Evolutionary conservation across 2,888 invertebrate species (phyloP).

Genomic region (Lacanobia wlatinum): DNA sequence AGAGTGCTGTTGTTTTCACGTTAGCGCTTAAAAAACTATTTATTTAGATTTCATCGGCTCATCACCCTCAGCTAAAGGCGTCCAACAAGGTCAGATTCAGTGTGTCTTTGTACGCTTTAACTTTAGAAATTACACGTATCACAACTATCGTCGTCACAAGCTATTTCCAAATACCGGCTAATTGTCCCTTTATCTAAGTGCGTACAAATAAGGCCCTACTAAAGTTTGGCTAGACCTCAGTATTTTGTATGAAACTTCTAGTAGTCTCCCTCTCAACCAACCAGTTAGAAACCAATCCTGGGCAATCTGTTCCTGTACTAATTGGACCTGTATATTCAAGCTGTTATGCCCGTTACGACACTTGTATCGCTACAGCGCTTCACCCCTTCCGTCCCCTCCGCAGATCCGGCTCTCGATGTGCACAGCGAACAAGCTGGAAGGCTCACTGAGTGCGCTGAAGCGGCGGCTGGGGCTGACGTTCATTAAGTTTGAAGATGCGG

Average conservation of each 20-base stretch:
- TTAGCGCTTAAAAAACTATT: constrained; percentile 29
- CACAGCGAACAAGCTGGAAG: constrained; percentile 95
- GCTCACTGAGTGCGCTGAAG: constrained; percentile 95
- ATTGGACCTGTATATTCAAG: background rate
- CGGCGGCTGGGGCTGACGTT: constrained; percentile 96
- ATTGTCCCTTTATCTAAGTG: background rate
- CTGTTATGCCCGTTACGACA: too few species aligned
- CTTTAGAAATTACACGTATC: background rate
- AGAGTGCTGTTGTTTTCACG: background rate
- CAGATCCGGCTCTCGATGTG: constrained; percentile 97
- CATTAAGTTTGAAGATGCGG: constrained; percentile 99
- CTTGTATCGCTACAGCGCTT: background rate
- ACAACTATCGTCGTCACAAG: background rate
- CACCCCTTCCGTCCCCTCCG: background rate
- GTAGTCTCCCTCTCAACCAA: background rate
- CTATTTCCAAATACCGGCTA: background rate
- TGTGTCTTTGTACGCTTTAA: background rate
- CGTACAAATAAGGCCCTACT: background rate
- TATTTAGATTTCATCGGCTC: constrained; percentile 61
- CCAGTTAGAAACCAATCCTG: background rate
- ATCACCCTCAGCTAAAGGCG: constrained; percentile 64
- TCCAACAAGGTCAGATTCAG: constrained; percentile 67
- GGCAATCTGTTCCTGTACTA: background rate
- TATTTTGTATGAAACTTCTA: background rate
- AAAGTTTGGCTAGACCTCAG: background rate